Conservation (phyloP, 1,140 invertebrate species). For the Drosophila prosaltans region DNA sequence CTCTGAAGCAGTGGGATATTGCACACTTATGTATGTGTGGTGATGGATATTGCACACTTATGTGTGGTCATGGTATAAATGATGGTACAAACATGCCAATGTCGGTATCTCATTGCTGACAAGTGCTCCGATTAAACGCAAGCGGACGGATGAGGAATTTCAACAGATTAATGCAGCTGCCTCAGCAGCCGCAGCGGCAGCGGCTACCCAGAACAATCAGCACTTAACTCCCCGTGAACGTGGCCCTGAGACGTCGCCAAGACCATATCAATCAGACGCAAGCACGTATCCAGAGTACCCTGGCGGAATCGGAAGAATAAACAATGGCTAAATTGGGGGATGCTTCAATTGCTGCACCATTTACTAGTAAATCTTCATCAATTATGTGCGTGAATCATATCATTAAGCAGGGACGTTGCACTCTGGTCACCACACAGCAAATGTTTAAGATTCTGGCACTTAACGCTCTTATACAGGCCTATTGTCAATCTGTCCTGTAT, state of each 20-base stretch:
- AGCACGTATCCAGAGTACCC: slow-evolving; percentile 84
- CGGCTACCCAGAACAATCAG: slow-evolving; percentile 48
- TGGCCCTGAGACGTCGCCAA: slow-evolving; percentile 66
- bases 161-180: slow-evolving; percentile 55
- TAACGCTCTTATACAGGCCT: slow-evolving; percentile 99
- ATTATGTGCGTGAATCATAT: slow-evolving; percentile 99
- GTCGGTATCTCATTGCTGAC: slow-evolving; percentile 94
- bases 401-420: slow-evolving; percentile 99
- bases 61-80: slow-evolving; percentile 99
- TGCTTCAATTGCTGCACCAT: slow-evolving; percentile 99
- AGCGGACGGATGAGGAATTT: slow-evolving; percentile 73
- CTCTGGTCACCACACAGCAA: slow-evolving; percentile 98
- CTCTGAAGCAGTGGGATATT: slow-evolving; percentile 90
- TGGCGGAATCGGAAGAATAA: slow-evolving; percentile 96
- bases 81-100: slow-evolving; percentile 99
- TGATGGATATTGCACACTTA: slow-evolving; percentile 92
- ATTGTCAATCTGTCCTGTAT: slow-evolving; percentile 99
- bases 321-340: slow-evolving; percentile 97
- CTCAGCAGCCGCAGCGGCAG: slow-evolving; percentile 41
- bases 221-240: slow-evolving; percentile 76
- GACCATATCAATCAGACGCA: slow-evolving; percentile 81
- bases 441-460: slow-evolving; percentile 99
- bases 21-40: too few species aligned
- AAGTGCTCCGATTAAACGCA: slow-evolving; percentile 89
- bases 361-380: slow-evolving; percentile 98